phyloP scores from a whole-genome alignment of 2,888 invertebrate genomes.

The Fragum fragum region DNA sequence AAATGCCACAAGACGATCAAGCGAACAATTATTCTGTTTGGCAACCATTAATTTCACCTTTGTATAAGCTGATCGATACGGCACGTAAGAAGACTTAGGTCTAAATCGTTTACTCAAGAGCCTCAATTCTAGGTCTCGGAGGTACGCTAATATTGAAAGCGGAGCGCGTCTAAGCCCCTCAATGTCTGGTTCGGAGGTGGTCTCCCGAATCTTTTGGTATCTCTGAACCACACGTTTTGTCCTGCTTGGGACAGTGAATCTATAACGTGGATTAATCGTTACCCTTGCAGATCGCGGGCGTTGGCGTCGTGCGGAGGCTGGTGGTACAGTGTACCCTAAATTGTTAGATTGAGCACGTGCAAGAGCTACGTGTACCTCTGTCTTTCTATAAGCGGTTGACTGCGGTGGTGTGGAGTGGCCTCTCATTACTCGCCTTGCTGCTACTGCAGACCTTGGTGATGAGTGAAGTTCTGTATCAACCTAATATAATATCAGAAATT shows the following conservation, averaged over 20 bases:
- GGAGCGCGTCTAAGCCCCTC: conserved; percentile 67
- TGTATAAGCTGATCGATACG: conserved; percentile 57
- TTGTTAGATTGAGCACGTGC: conserved; percentile 65
- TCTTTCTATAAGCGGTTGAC: conserved; percentile 28
- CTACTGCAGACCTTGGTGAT: conserved; percentile 77
- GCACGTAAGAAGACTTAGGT: conserved; percentile 50
- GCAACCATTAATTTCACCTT: conserved; percentile 63
- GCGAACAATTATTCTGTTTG: conserved; percentile 22
- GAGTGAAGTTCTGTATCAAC: conserved; percentile 78
- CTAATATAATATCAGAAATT: conserved; percentile 71
- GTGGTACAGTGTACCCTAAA: conserved; percentile 61
- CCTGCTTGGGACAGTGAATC: conserved; percentile 45
- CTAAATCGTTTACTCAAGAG: conserved; percentile 44
- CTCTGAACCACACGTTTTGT: conserved; percentile 26
- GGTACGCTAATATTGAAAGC: conserved; percentile 67
- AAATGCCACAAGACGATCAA: conserved; percentile 16
- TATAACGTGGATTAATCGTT: conserved; percentile 61
- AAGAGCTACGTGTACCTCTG: conserved; percentile 66
- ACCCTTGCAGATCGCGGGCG: conserved; percentile 58
- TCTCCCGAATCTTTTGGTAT: conserved; percentile 37
- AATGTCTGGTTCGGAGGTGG: conserved; percentile 44
- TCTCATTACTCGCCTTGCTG: conserved; percentile 75
- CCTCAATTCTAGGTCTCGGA: conserved; percentile 63
- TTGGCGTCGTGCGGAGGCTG: conserved; percentile 59
- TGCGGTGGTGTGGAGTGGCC: conserved; percentile 65